Percentiles rank a stretch among this genome's conserved stretches.
phyloP scores from a whole-genome alignment of 2,113 vertebrate species.

The Mormyrus lacerda region DNA sequence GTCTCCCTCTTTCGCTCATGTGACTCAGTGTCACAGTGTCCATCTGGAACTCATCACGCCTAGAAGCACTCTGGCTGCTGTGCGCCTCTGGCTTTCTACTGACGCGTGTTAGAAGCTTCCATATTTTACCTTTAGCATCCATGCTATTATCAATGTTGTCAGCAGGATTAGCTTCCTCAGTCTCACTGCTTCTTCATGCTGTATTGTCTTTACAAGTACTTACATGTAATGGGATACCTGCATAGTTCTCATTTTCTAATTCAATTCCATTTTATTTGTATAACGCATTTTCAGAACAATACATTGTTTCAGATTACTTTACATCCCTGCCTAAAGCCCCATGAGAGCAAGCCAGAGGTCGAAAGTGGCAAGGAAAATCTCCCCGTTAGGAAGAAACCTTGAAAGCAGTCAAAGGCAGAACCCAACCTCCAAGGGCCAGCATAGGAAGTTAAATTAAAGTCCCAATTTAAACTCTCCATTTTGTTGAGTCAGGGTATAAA shows the following conservation, averaged over 20 bases:
- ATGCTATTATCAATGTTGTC: neutral
- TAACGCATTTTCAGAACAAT: no score
- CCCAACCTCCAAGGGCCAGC: no score
- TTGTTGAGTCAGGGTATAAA: no score
- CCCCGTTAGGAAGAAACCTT: no score
- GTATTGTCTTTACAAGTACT: neutral
- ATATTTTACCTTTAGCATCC: neutral
- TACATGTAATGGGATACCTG: neutral
- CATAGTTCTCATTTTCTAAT: neutral
- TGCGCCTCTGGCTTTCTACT: neutral
- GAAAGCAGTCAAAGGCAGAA: no score
- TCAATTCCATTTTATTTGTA: no score
- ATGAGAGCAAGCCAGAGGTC: no score
- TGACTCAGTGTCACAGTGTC: neutral
- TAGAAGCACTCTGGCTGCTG: neutral
- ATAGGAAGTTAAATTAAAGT: no score
- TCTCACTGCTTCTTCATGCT: neutral
- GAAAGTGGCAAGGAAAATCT: no score
- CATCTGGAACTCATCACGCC: conserved; percentile 1
- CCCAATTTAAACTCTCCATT: no score
- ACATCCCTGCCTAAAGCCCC: no score
- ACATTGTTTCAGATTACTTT: no score
- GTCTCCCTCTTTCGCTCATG: neutral
- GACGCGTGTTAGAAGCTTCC: neutral
- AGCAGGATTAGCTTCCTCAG: neutral